Evolutionary conservation across 2,888 invertebrate species (phyloP).

Genomic region (Phasia obesa): DNA sequence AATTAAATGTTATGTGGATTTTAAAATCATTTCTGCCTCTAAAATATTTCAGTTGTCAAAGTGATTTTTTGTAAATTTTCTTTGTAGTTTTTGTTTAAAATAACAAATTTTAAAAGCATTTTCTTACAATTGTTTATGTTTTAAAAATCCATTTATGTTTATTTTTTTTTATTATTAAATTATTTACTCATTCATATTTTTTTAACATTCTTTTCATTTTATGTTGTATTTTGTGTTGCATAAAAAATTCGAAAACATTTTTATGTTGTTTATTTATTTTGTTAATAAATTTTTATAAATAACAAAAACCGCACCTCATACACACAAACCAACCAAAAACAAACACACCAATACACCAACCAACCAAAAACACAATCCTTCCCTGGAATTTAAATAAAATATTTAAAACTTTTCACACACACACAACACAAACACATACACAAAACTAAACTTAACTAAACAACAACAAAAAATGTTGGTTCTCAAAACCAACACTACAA

Average conservation of each 20-base stretch:
- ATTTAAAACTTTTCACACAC: slow-evolving; percentile 35
- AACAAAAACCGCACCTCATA: slow-evolving; percentile 70
- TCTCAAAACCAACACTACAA: slow-evolving; percentile 31
- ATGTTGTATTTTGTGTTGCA: slow-evolving; percentile 66
- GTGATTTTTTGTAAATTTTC: background rate
- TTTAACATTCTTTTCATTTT: slow-evolving; percentile 62
- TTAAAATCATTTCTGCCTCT: too few species aligned
- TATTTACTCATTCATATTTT: slow-evolving; percentile 57
- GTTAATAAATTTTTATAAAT: slow-evolving; percentile 55
- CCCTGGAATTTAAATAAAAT: slow-evolving; percentile 37
- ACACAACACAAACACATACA: slow-evolving; percentile 54
- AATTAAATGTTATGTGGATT: too few species aligned
- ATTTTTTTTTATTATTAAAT: slow-evolving; percentile 43
- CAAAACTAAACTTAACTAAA: slow-evolving; percentile 67
- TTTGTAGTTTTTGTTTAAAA: background rate
- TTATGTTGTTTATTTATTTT: slow-evolving; percentile 68
- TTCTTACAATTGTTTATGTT: slow-evolving; percentile 43
- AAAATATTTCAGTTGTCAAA: background rate
- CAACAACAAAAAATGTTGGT: slow-evolving; percentile 34
- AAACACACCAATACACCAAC: slow-evolving; percentile 48
- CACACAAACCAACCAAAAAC: slow-evolving; percentile 48
- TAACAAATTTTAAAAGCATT: slow-evolving; percentile 37
- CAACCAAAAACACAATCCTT: slow-evolving; percentile 31
- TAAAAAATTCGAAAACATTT: slow-evolving; percentile 59
- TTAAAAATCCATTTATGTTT: slow-evolving; percentile 39